A percentile compares a stretch with the other conserved stretches of the same genome.
Conservation (phyloP, 2,888 invertebrate genomes). For the Pachliopta kotzebuea region DNA sequence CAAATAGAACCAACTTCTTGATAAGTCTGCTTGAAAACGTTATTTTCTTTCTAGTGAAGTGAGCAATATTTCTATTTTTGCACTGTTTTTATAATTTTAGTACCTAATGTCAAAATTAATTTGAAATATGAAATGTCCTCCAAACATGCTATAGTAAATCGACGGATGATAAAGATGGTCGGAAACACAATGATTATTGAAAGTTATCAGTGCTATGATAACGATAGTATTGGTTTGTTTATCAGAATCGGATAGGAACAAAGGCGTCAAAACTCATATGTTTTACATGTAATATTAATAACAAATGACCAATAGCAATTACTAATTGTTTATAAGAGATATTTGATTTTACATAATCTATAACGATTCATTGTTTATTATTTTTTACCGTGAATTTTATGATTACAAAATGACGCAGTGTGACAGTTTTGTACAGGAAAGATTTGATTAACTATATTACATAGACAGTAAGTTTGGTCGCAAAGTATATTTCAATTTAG, state of each 20-base stretch:
- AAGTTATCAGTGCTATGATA: conserved; percentile 43
- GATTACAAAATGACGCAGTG: not conserved
- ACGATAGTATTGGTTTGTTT: conserved; percentile 52
- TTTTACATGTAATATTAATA: not conserved
- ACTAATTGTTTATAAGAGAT: not conserved
- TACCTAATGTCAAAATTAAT: not conserved
- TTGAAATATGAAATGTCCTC: conserved; percentile 1
- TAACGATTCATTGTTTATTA: not conserved
- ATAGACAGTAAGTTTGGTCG: not conserved
- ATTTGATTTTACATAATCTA: conserved; percentile 3
- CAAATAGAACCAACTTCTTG: too few species aligned
- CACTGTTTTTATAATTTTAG: too few species aligned
- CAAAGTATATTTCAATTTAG: not conserved
- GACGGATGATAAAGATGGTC: conserved; percentile 44
- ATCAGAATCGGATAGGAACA: conserved; percentile 46
- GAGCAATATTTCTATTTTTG: too few species aligned
- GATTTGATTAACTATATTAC: not conserved
- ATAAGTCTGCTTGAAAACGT: too few species aligned
- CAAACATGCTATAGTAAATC: conserved; percentile 27
- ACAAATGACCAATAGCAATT: conserved; percentile 2
- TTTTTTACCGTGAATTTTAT: not conserved
- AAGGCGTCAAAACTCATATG: conserved; percentile 30
- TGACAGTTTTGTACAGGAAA: not conserved
- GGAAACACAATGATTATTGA: conserved; percentile 49
- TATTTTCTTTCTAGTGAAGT: too few species aligned